A percentile compares a stretch with the other conserved stretches of the same genome.
phyloP scores from a whole-genome alignment of 2,113 vertebrate species.

The Nesogale talazaci region DNA sequence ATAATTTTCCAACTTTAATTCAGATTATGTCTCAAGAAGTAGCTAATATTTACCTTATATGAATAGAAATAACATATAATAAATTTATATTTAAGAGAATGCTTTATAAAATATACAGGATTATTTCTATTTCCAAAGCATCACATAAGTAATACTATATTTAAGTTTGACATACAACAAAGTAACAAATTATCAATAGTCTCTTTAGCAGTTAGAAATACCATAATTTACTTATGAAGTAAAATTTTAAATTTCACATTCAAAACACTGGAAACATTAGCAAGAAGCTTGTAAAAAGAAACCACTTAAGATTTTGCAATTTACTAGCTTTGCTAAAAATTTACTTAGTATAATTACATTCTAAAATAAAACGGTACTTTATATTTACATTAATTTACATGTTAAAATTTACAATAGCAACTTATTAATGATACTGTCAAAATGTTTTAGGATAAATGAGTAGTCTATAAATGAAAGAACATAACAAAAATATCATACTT shows the following conservation, averaged over 20 bases:
- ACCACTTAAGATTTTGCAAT: slow-evolving; percentile 29
- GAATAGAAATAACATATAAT: slow-evolving; percentile 8
- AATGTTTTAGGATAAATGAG: slow-evolving; percentile 69
- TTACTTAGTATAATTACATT: slow-evolving; percentile 40
- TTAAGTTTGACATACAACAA: background rate
- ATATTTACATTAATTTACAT: slow-evolving; percentile 51
- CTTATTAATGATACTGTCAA: slow-evolving; percentile 67
- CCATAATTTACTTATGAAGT: background rate
- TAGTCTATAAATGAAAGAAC: slow-evolving; percentile 67
- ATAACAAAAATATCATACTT: slow-evolving; percentile 43
- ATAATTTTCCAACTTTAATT: slow-evolving; percentile 23
- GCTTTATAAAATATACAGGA: slow-evolving; percentile 37
- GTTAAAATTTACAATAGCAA: slow-evolving; percentile 56
- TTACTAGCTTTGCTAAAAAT: slow-evolving; percentile 43
- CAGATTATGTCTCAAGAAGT: background rate
- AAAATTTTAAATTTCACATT: slow-evolving; percentile 1
- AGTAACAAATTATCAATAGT: background rate
- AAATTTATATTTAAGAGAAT: slow-evolving; percentile 11
- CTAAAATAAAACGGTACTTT: slow-evolving; percentile 38
- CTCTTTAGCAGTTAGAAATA: background rate
- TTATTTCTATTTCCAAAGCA: background rate
- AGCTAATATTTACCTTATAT: background rate
- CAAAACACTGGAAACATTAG: background rate
- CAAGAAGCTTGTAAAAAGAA: slow-evolving; percentile 34
- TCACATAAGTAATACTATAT: background rate